Evolutionary conservation across 1,140 invertebrate genomes (phyloP), one percentile per base, ranked within the genome.

Genomic region (Tribolium madens): DNA sequence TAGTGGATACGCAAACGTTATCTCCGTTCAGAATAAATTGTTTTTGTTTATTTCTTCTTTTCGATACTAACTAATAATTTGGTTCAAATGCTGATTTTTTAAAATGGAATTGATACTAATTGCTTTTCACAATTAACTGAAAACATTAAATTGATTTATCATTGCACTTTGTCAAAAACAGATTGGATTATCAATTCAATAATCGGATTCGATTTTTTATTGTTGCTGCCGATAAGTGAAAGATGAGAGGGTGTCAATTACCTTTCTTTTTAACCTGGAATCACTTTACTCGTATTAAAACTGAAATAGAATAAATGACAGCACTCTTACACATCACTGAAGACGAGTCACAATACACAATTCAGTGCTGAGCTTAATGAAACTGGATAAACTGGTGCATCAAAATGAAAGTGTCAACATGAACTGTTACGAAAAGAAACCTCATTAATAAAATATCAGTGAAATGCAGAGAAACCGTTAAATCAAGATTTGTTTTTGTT

Each of bases 371-470:
- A 0, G 36, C 36, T 42, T 42, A 7, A 42, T 3, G n/a, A 42
- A 42, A 42, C 36, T 42, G 36, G 36, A 42, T 42, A 42, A 42
- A 42, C 36, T 42, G 9, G 36, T 42, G 36, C 36, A 42, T 42
- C 36, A 42, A 42, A 42, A 42, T 10, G 57, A 31, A 64, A 64
- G 57, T 64, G 57, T 64, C 57, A 64, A 18, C 57, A 1, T 18
- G 52, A 21, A n/a, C 52, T 13, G 26, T 64, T 64, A 57, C 52
- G 52, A 33, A 64, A 64, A 64, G 57, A 64, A 64, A 64, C 57
- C 57, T 64, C 57, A 64, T 33, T 64, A 64, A 64, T 64, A 64
- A 64, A 64, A 64, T 64, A 64, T 64, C 26, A 64, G 52, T 57
- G 52, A 57, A 57, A 57, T 6, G 52, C 6, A 17, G 52, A 57